Conservation (phyloP, 2,888 invertebrate species). For the Drosophila niveifrons region DNA sequence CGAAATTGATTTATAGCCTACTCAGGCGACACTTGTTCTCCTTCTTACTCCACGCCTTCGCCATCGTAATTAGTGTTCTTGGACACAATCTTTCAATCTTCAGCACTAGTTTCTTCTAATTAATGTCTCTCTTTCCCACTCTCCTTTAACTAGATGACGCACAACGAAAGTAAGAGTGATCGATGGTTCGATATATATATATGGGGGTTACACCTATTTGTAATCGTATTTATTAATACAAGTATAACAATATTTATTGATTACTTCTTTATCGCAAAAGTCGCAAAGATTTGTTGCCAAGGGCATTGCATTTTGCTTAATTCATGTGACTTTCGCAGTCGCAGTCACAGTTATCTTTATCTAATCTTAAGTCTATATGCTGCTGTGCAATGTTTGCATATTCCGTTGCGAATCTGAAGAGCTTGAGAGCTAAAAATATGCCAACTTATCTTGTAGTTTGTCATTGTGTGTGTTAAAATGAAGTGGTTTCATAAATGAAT, state of each 20-base stretch:
- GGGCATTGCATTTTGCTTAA: conserved; percentile 25
- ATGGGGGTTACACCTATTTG: conserved; percentile 12
- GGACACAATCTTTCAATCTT: conserved; percentile 23
- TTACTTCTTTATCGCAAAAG: conserved; percentile 9
- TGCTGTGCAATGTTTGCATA: conserved; percentile 3
- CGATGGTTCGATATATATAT: conserved; percentile 13
- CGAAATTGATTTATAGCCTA: conserved; percentile 52
- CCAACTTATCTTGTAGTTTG: neutral
- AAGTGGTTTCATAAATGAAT: neutral
- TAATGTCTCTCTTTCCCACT: conserved; percentile 12
- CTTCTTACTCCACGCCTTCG: conserved; percentile 4
- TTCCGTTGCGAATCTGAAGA: neutral
- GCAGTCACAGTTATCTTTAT: conserved; percentile 31
- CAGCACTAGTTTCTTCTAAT: conserved; percentile 15
- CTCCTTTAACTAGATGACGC: neutral
- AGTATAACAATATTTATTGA: conserved; percentile 18
- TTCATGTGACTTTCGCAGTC: conserved; percentile 23
- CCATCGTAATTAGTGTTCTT: conserved; percentile 32
- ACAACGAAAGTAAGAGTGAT: conserved; percentile 25
- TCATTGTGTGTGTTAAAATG: neutral
- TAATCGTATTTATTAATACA: conserved; percentile 10
- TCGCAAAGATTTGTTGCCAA: conserved; percentile 27
- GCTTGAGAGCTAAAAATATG: neutral
- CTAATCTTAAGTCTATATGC: conserved; percentile 36
- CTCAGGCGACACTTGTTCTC: conserved; percentile 16